Base-by-base conservation (phyloP, 53 echinoderm and acorn worm genomes). In the Astropecten irregularis region DNA sequence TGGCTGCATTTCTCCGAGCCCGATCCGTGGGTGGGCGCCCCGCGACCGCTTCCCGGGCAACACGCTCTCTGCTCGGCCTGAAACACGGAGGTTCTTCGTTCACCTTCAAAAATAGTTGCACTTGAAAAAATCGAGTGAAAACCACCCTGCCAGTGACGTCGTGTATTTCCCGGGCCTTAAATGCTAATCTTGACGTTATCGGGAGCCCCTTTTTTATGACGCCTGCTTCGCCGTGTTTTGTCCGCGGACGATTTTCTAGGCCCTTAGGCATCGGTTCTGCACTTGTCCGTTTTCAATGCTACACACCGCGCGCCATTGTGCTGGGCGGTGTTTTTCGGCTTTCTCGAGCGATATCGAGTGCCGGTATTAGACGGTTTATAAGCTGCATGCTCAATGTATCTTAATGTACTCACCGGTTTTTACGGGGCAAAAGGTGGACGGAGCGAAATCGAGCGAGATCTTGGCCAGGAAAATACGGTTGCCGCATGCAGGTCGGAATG, bases 291-390 rank as follows among this genome's bases (percentile, higher is more conserved):
- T 15, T 74, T 55, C 74, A 74, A 74, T 74, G 57, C 74, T 56
- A 55, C 55, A 55, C 74, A 74, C 56, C 57, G 74, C 56, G 55
- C 74, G 74, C 57, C 57, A 74, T 74, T 74, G 74, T 74, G 74
- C 33, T 13, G 37, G 56, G 56, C 56, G 56, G 57, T 42, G 38
- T 74, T 74, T 74, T 57, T n/a, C 25, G 27, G 36, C 30, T 36
- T 9, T 16, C 64, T 2, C 16, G 38, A 27, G 74, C 56, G 52
- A 23, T 55, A 74, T 74, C 74, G 27, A 74, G 35, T 74, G 74
- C 21, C 36, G 57, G 74, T 35, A 54, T 74, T 74, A 74, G 50
- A n/a, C 18, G 36, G 74, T 74, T n/a, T 74, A 74, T 74, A 56
- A 55, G 74, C 30, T 57, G 74, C 50, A 74, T 74, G 74, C 56